phyloP scores from a whole-genome alignment of 2,888 invertebrate species.

The Lasioglossum calceatum region DNA sequence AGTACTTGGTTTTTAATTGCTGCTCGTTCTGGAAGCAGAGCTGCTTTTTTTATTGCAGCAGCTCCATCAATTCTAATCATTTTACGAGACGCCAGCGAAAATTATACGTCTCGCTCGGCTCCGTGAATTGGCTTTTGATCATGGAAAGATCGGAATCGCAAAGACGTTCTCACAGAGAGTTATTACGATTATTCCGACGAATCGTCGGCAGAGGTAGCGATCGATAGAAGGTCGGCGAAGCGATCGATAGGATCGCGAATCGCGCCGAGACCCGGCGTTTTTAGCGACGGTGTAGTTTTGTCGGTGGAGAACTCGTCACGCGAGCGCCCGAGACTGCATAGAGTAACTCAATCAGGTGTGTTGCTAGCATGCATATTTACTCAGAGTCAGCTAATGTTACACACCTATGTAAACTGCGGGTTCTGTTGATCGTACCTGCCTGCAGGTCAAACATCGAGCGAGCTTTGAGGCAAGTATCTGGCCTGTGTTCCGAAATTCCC shows the following conservation, averaged over 20 bases:
- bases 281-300: conserved; percentile 58
- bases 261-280: conserved; percentile 71
- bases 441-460: conserved; percentile 74
- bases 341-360: conserved; percentile 66
- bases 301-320: conserved; percentile 70
- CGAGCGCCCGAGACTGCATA: conserved; percentile 44
- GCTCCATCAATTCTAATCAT: background rate
- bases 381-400: conserved; percentile 75
- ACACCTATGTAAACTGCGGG: conserved; percentile 73
- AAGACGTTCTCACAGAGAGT: background rate
- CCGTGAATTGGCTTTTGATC: background rate
- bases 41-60: background rate
- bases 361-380: conserved; percentile 77
- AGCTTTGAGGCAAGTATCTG: conserved; percentile 74
- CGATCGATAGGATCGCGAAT: conserved; percentile 44
- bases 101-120: background rate
- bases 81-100: background rate
- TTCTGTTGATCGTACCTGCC: conserved; percentile 75
- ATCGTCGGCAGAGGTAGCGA: background rate
- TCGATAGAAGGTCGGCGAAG: background rate
- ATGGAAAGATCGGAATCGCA: background rate
- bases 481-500: conserved; percentile 50
- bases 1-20: background rate
- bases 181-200: background rate
- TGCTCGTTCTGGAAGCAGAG: background rate